Conservation (phyloP, 2,113 vertebrate genomes). For the Oriolus oriolus region DNA sequence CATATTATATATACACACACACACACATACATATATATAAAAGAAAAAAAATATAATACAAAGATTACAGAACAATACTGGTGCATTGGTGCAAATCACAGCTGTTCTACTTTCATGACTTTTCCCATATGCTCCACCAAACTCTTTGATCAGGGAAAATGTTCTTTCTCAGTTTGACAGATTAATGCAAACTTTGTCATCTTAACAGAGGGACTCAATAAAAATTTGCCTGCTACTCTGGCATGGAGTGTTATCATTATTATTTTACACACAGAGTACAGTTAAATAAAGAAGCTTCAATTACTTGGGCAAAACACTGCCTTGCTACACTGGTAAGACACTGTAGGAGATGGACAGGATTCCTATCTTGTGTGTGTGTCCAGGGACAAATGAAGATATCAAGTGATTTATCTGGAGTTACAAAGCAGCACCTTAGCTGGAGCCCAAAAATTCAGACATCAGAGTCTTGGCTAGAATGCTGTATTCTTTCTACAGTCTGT, state of each 20-base stretch:
- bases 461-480: neutral
- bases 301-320: neutral
- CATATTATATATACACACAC: neutral
- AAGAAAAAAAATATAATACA: neutral
- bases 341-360: neutral
- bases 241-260: neutral
- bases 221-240: neutral
- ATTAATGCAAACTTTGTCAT: neutral
- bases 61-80: neutral
- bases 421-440: neutral
- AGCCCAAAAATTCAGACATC: neutral
- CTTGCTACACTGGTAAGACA: neutral
- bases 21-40: too few relatives aligned
- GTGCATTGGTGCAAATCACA: neutral
- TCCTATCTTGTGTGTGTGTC: neutral
- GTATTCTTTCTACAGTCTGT: neutral
- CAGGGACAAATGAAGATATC: neutral
- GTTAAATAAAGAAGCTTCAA: neutral
- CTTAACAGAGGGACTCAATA: neutral
- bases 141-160: neutral
- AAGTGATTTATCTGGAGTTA: neutral
- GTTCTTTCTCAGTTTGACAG: neutral
- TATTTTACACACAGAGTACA: neutral
- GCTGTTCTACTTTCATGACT: neutral
- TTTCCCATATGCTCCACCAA: neutral